Evolutionary conservation across 1,140 invertebrate genomes (phyloP).

Genomic region (Tetramorium parvispinum): DNA sequence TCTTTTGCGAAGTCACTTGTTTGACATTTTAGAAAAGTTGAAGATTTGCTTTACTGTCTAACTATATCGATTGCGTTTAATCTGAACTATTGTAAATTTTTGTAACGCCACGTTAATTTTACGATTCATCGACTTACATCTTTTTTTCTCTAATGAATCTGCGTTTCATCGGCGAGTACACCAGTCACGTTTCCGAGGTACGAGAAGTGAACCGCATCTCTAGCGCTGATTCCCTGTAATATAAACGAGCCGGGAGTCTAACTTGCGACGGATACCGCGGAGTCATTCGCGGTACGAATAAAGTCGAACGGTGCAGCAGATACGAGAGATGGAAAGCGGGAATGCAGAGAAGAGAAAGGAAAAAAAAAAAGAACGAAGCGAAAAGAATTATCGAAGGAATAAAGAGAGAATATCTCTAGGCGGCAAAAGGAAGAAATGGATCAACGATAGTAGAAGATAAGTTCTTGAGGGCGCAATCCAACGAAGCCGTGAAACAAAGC

Average conservation of each 20-base stretch:
- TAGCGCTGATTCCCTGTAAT: constrained; percentile 35
- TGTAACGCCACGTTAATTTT: constrained; percentile 25
- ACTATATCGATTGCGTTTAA: not conserved
- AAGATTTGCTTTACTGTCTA: not conserved
- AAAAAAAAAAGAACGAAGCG: not conserved
- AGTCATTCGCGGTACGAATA: constrained; percentile 50
- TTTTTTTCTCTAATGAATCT: constrained; percentile 47
- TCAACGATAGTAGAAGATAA: constrained; percentile 62
- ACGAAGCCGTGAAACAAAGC: constrained; percentile 60
- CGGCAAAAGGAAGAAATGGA: constrained; percentile 49
- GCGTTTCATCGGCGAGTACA: constrained; percentile 42
- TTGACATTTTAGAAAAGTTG: not conserved
- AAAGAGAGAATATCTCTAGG: constrained; percentile 29
- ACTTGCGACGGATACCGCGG: constrained; percentile 33
- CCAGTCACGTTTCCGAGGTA: constrained; percentile 45
- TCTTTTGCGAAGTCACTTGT: not conserved
- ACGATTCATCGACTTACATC: constrained; percentile 24
- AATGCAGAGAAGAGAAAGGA: not conserved
- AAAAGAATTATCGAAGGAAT: constrained; percentile 46
- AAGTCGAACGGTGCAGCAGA: constrained; percentile 33
- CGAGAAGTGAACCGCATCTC: constrained; percentile 42
- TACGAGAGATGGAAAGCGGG: constrained; percentile 11
- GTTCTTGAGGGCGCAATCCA: constrained; percentile 43
- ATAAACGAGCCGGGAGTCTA: constrained; percentile 44
- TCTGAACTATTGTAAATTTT: constrained; percentile 2